Evolutionary conservation across 2,113 vertebrate species (phyloP), one percentile per base, ranked within the genome.

Genomic region (Xenopus borealis): DNA sequence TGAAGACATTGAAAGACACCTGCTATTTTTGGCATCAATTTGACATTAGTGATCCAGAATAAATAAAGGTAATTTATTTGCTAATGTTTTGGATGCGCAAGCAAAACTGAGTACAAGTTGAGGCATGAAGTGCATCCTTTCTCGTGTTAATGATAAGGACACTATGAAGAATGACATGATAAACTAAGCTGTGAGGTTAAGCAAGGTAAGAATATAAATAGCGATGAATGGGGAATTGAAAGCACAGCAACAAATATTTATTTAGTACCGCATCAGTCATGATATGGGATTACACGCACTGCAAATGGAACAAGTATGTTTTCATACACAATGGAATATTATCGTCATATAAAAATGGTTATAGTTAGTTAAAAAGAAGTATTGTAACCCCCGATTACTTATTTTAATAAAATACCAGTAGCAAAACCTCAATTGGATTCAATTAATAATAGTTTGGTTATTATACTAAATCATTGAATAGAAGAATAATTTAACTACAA

Each of bases 21-120:
- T 55, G 53, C 53, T 55, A 55, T 16, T n/a, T n/a, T 55, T n/a
- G 53, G 53, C 53, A 16, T 55, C 16, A 7, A 55, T 55, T 55
- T 55, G 7, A 7, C 17, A n/a, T 55, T 55, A 55, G 47, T 50
- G 47, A 55, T 55, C 14, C 17, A n/a, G 53, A 16, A 55, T 55
- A 55, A 55, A 55, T 55, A 55, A 55, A 55, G 14, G 17, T 55
- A n/a, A 55, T 55, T 55, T 55, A 55, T 55, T 55, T 55, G 53
- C 17, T 55, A 5, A n/a, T n/a, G 17, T 55, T 55, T 55, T n/a
- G 53, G 17, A 12, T 9, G 17, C 17, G 16, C 53, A 55, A n/a
- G 53, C 53, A 55, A 16, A 55, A 8, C 14, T 18, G 2, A 55
- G 16, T 55, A n/a, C 1, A n/a, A 55, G 53, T n/a, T n/a, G 7